Evolutionary conservation across 2,797 vertebrate genomes (phyloP), one percentile per base, ranked within the genome.

Genomic region (Platyrinchus mystaceus): DNA sequence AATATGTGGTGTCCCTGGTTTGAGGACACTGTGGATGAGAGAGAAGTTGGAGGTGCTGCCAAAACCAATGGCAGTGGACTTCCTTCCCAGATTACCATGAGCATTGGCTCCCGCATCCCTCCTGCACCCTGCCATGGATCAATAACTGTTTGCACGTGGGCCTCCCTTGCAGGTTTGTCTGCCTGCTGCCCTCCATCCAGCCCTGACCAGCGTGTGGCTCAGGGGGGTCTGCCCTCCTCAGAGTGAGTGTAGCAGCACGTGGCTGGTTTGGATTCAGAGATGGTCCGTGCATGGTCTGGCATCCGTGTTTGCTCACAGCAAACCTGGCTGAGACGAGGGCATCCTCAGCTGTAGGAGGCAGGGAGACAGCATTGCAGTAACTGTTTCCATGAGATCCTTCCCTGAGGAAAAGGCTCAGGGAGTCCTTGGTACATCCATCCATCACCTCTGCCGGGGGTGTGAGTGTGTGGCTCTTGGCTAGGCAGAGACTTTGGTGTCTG

Each of bases 261-360:
- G 44, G 28, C 19, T 59, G 46, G 47, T 46, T 12, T 68, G 17
- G n/a, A 7, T 30, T 80, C 10, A 17, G 68, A 41, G 73, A 5
- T 43, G 59, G 58, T 37, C 68, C 32, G 0, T 7, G 3, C 1
- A 0, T 5, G 3, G 39, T n/a, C 49, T 76, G 77, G 4, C 0
- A 0, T 8, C 4, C 36, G n/a, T 27, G 41, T 84, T 89, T 36
- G 55, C 41, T 84, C 10, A 17, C 17, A 58, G 37, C 73, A 66
- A 37, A 53, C 44, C 53, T 44, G 16, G 30, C 3, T 62, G 60
- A 10, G 64, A 66, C 27, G 7, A 2, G 46, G 78, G n/a, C 34
- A 47, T 55, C 12, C 49, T n/a, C 11, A 3, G 43, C 55, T 60
- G n/a, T 22, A 60, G 69, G 27, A 79, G 15, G 22, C 34, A 24